These are phyloP conservation scores for Sclerurus mexicanus DNA, from an alignment of 2,113 vertebrate genomes.

Conservation along the genomic window DNA sequence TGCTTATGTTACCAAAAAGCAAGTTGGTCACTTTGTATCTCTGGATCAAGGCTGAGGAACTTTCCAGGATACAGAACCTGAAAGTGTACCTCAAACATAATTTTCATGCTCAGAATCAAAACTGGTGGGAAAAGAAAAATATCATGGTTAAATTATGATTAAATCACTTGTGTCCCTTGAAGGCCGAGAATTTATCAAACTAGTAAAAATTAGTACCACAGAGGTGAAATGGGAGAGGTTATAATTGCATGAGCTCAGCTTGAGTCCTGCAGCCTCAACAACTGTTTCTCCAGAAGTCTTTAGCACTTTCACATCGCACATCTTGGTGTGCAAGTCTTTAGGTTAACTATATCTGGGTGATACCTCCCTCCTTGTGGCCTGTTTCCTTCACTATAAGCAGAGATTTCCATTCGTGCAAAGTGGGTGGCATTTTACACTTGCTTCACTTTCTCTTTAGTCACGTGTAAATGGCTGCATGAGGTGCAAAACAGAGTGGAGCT, in stretches of 20 bases:
- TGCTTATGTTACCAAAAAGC: not conserved
- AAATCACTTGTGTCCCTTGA: not conserved
- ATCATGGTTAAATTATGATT: not conserved
- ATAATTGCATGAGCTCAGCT: not conserved
- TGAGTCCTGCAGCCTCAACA: not conserved
- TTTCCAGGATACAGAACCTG: not conserved
- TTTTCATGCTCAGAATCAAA: not conserved
- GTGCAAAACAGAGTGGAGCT: not conserved
- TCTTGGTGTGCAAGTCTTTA: not conserved
- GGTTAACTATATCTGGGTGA: not conserved
- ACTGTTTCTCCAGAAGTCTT: not conserved
- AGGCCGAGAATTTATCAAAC: not conserved
- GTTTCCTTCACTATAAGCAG: not conserved
- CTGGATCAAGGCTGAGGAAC: not conserved
- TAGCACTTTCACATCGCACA: not conserved
- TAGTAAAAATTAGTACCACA: not conserved
- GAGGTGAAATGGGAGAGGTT: not conserved
- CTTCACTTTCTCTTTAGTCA: not conserved
- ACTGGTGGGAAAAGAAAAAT: not conserved
- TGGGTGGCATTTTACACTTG: constrained; percentile 16
- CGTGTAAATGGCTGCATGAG: not conserved
- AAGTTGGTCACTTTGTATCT: not conserved
- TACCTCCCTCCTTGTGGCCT: not conserved
- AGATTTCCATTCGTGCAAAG: not conserved
- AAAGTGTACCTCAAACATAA: not conserved